Conservation (phyloP, 1,140 invertebrate species). For the Tetragonula clypearis region DNA sequence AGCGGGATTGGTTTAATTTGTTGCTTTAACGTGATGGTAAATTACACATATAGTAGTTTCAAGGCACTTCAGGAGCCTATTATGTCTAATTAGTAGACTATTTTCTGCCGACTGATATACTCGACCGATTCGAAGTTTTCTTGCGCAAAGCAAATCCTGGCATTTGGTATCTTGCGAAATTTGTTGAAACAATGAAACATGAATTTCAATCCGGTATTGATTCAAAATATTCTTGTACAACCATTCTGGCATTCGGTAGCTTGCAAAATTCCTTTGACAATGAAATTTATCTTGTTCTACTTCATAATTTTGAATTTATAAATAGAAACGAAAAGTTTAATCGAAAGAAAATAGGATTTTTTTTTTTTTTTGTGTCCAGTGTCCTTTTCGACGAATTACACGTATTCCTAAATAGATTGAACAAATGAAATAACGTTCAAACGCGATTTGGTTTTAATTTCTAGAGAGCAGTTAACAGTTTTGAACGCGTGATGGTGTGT, state of each 20-base stretch:
- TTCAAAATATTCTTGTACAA: not conserved
- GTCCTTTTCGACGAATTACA: not conserved
- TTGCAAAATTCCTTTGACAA: not conserved
- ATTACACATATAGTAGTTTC: no score
- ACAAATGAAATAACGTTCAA: not conserved
- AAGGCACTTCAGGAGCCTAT: no score
- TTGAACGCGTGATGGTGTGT: conserved; percentile 1
- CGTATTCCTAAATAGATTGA: not conserved
- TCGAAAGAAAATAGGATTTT: not conserved
- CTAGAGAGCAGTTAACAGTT: conserved; percentile 1
- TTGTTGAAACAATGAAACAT: no score
- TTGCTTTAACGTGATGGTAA: no score
- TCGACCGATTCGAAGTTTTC: no score
- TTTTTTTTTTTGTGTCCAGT: not conserved
- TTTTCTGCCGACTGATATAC: no score
- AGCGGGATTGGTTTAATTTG: no score
- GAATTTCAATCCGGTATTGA: no score
- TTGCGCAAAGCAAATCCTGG: no score
- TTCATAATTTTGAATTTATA: not conserved
- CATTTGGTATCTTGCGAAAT: no score
- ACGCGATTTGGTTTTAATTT: not conserved
- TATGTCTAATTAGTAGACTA: no score
- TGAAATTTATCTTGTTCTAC: not conserved
- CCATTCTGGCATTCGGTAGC: not conserved
- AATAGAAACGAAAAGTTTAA: not conserved